Evolutionary conservation across 2,888 invertebrate species (phyloP).

Genomic region (Chouioia cunea): DNA sequence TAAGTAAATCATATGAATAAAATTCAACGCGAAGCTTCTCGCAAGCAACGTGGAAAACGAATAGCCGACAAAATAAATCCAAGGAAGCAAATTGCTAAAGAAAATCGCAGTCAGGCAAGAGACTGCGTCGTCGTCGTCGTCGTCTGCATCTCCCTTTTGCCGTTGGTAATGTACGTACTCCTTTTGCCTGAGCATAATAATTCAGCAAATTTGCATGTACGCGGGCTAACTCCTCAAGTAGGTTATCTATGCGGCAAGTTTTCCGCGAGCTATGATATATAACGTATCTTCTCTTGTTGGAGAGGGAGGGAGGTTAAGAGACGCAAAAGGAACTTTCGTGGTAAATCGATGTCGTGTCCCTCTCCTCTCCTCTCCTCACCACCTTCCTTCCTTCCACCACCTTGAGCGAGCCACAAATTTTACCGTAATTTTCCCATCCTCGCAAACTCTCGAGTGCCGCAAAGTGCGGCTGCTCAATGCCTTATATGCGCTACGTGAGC

Average conservation of each 20-base stretch:
- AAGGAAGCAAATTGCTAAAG: constrained; percentile 24
- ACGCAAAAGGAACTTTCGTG: constrained; percentile 54
- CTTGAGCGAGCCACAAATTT: constrained; percentile 28
- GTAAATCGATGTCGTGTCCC: constrained; percentile 42
- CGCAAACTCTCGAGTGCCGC: no score
- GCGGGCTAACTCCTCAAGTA: constrained; percentile 69
- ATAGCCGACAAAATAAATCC: constrained; percentile 10
- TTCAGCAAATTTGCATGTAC: constrained; percentile 69
- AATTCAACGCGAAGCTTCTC: no score
- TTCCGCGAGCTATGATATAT: constrained; percentile 55
- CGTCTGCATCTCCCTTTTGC: constrained; percentile 5
- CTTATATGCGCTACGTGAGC: constrained; percentile 22
- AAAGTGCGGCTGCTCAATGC: no score
- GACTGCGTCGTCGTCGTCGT: neutral
- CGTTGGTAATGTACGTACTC: constrained; percentile 38
- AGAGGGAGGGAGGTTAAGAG: constrained; percentile 34
- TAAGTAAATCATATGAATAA: no score
- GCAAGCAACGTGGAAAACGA: no score
- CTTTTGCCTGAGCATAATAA: constrained; percentile 61
- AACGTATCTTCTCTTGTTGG: constrained; percentile 48
- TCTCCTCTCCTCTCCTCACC: no score
- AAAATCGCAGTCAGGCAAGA: neutral
- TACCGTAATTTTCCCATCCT: constrained; percentile 32
- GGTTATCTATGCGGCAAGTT: constrained; percentile 68
- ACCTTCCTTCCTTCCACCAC: neutral